Evolutionary conservation across 2,797 vertebrate species (phyloP).

Genomic region (Pangasius sanitwongsei): DNA sequence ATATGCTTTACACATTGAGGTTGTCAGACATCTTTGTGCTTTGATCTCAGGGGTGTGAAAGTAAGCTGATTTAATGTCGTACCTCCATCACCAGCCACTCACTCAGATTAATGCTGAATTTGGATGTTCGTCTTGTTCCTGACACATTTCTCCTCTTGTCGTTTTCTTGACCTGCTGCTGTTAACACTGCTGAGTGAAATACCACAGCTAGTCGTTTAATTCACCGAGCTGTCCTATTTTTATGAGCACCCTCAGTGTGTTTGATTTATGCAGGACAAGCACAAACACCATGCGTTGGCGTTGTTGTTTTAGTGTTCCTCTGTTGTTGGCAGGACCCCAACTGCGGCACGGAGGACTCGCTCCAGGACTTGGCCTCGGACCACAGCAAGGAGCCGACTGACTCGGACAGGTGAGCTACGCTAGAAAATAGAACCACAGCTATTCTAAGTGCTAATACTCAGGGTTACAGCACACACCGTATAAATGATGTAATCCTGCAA

Average conservation of each 20-base stretch:
- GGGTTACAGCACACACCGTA: not conserved
- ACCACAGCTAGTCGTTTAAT: constrained; percentile 16
- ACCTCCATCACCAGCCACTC: not conserved
- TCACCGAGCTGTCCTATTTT: not conserved
- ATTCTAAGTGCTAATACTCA: not conserved
- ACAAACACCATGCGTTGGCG: not conserved
- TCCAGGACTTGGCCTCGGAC: constrained; percentile 62
- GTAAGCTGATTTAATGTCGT: not conserved
- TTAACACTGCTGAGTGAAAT: constrained; percentile 22
- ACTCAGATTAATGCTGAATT: not conserved
- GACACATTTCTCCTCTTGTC: constrained; percentile 18
- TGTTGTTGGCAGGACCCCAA: constrained; percentile 76
- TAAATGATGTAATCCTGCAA: not conserved
- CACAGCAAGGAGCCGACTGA: constrained; percentile 53
- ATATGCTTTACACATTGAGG: not conserved
- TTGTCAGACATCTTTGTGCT: not conserved
- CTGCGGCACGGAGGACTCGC: constrained; percentile 65
- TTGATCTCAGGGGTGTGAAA: not conserved
- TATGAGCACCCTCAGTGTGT: not conserved
- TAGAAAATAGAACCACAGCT: not conserved
- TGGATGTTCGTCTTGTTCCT: not conserved
- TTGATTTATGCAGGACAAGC: not conserved
- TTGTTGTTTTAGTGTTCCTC: not conserved
- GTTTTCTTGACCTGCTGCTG: constrained; percentile 9
- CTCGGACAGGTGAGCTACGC: constrained; percentile 36